These are phyloP conservation scores for Gobionotothen gibberifrons DNA, from an alignment of 2,797 vertebrate genomes.

Conservation along the genomic window DNA sequence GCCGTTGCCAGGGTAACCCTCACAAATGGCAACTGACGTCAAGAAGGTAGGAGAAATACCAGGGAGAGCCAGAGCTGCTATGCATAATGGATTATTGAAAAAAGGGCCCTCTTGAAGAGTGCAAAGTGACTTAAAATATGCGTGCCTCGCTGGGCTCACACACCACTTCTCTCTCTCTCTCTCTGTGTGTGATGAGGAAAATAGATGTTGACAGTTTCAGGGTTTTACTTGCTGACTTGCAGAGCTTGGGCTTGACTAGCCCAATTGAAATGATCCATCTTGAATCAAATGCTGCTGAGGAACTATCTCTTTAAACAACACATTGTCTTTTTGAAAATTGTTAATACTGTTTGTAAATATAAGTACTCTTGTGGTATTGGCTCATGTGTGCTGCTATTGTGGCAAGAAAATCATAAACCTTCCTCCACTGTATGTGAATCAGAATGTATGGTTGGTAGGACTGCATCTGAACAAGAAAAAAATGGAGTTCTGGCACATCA, in stretches of 20 bases:
- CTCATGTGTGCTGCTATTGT: background rate
- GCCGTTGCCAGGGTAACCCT: conserved; percentile 92
- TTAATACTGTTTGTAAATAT: conserved; percentile 3
- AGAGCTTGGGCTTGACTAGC: conserved; percentile 34
- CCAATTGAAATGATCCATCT: conserved; percentile 34
- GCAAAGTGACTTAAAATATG: conserved; percentile 84
- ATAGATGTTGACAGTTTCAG: conserved; percentile 64
- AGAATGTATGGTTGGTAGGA: background rate
- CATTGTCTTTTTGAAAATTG: conserved; percentile 4
- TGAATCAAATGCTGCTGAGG: conserved; percentile 25
- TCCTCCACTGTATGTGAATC: conserved; percentile 5
- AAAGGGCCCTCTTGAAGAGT: conserved; percentile 79
- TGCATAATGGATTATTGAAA: conserved; percentile 90
- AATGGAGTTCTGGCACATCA: background rate
- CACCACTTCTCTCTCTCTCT: conserved; percentile 32
- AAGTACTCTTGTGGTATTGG: background rate
- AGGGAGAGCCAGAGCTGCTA: conserved; percentile 85
- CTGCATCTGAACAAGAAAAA: background rate
- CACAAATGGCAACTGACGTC: conserved; percentile 94
- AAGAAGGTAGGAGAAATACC: conserved; percentile 90
- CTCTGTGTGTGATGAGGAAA: conserved; percentile 48
- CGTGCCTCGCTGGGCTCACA: conserved; percentile 52
- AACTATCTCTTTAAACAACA: conserved; percentile 20
- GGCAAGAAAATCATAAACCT: background rate
- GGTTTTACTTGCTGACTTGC: conserved; percentile 60